A percentile compares a stretch with the other conserved stretches of the same genome.
phyloP scores from a whole-genome alignment of 2,888 invertebrate species.

The Aleiodes alternator region DNA sequence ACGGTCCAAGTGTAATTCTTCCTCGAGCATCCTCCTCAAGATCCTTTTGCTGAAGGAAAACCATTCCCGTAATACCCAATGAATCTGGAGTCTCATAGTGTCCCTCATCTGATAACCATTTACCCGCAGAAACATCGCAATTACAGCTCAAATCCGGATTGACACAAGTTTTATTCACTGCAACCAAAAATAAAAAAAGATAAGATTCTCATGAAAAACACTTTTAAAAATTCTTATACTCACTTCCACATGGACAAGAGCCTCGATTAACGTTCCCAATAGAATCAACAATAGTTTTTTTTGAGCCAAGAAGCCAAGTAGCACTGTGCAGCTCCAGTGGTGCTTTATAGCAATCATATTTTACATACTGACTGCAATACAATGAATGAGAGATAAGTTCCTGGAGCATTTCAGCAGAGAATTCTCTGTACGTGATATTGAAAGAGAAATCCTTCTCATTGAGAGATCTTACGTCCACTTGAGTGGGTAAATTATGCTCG shows the following conservation, averaged over 20 bases:
- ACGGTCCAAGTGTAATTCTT: slow-evolving; percentile 90
- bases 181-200: slow-evolving; percentile 25
- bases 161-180: slow-evolving; percentile 88
- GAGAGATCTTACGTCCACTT: slow-evolving; percentile 90
- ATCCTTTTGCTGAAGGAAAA: slow-evolving; percentile 90
- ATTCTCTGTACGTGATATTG: slow-evolving; percentile 91
- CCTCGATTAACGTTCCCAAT: slow-evolving; percentile 86
- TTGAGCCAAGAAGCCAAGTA: slow-evolving; percentile 92
- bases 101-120: slow-evolving; percentile 94
- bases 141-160: slow-evolving; percentile 91
- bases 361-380: slow-evolving; percentile 92
- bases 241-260: slow-evolving; percentile 78
- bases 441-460: slow-evolving; percentile 89
- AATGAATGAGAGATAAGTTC: slow-evolving; percentile 92
- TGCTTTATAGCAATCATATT: slow-evolving; percentile 93
- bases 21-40: slow-evolving; percentile 89
- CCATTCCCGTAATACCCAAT: slow-evolving; percentile 93
- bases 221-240: slow-evolving; percentile 48
- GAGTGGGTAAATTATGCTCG: slow-evolving; percentile 93
- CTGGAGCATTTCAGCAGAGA: slow-evolving; percentile 93
- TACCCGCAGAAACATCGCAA: slow-evolving; percentile 91
- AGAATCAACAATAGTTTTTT: slow-evolving; percentile 84
- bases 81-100: slow-evolving; percentile 87
- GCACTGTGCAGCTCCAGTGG: slow-evolving; percentile 91
- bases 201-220: no score